Evolutionary conservation across 2,888 invertebrate genomes (phyloP).

Genomic region (Agrenia bidenticulata): DNA sequence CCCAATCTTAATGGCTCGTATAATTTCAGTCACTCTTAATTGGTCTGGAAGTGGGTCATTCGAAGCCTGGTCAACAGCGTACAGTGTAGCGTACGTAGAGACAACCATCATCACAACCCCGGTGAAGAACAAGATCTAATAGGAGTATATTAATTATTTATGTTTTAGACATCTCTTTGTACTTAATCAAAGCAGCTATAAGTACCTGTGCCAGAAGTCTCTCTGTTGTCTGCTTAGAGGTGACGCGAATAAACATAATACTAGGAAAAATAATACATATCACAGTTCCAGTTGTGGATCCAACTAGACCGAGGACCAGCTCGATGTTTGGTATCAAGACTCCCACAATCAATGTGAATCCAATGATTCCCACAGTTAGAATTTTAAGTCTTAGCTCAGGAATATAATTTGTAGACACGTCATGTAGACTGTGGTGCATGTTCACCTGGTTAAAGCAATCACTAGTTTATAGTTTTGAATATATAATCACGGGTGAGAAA

Average conservation of each 20-base stretch:
- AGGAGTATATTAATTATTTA: too few relatives aligned
- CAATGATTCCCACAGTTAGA: constrained; percentile 78
- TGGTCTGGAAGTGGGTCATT: constrained; percentile 53
- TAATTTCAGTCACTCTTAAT: constrained; percentile 26
- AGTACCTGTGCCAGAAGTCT: constrained; percentile 76
- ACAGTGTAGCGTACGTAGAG: constrained; percentile 85
- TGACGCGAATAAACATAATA: constrained; percentile 80
- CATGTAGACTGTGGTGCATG: constrained; percentile 50
- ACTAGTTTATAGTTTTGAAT: not conserved
- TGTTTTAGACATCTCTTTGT: not conserved
- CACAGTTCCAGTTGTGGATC: constrained; percentile 91
- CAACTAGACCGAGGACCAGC: constrained; percentile 87
- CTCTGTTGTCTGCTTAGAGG: constrained; percentile 81
- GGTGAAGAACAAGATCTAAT: constrained; percentile 70
- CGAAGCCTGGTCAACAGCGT: constrained; percentile 67
- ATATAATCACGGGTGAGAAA: not conserved
- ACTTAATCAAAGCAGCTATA: not conserved
- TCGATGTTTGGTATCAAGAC: constrained; percentile 91
- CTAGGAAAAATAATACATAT: constrained; percentile 93
- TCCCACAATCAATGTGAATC: constrained; percentile 73
- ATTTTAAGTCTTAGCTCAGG: constrained; percentile 79
- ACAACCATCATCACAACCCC: constrained; percentile 86
- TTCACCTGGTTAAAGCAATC: too few relatives aligned
- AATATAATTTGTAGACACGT: constrained; percentile 63
- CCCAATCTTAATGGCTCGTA: not conserved